A percentile compares a stretch with the other conserved stretches of the same genome.
Evolutionary conservation across 2,113 vertebrate species (phyloP).

Genomic region (Apodemus sylvaticus): DNA sequence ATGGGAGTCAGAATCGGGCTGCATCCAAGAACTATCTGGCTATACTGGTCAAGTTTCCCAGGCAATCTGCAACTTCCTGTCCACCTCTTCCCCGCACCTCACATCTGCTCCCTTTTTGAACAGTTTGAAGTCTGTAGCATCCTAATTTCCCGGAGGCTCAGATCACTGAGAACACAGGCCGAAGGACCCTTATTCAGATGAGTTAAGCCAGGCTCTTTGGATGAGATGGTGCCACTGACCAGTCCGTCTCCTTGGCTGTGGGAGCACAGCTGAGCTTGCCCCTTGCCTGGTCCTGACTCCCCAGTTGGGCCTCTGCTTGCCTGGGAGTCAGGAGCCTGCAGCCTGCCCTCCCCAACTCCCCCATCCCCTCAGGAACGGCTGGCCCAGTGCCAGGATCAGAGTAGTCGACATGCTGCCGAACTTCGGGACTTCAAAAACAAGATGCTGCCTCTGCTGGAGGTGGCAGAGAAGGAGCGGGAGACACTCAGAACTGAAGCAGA

Average conservation of each 20-base stretch:
- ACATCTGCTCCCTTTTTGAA: neutral
- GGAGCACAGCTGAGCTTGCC: neutral
- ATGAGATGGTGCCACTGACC: neutral
- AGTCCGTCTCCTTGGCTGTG: slow-evolving; percentile 22
- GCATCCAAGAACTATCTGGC: neutral
- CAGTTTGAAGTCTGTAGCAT: neutral
- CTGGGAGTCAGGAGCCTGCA: slow-evolving; percentile 21
- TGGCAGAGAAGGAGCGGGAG: slow-evolving; percentile 89
- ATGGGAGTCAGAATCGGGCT: neutral
- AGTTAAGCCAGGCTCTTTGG: neutral
- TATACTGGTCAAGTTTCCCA: slow-evolving; percentile 1
- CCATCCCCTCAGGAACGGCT: slow-evolving; percentile 90
- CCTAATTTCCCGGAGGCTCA: neutral
- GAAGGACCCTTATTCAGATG: neutral
- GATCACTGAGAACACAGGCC: neutral
- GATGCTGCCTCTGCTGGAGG: slow-evolving; percentile 88
- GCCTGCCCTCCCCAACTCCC: neutral
- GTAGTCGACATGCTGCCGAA: slow-evolving; percentile 91
- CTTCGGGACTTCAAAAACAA: slow-evolving; percentile 94
- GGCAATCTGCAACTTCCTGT: neutral
- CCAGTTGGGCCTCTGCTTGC: slow-evolving; percentile 55
- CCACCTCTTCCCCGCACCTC: neutral
- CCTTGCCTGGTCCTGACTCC: neutral
- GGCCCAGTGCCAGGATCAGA: slow-evolving; percentile 93
- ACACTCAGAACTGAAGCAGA: slow-evolving; percentile 88